Evolutionary conservation across 2,888 invertebrate genomes (phyloP).

Genomic region (Ametastegia equiseti): DNA sequence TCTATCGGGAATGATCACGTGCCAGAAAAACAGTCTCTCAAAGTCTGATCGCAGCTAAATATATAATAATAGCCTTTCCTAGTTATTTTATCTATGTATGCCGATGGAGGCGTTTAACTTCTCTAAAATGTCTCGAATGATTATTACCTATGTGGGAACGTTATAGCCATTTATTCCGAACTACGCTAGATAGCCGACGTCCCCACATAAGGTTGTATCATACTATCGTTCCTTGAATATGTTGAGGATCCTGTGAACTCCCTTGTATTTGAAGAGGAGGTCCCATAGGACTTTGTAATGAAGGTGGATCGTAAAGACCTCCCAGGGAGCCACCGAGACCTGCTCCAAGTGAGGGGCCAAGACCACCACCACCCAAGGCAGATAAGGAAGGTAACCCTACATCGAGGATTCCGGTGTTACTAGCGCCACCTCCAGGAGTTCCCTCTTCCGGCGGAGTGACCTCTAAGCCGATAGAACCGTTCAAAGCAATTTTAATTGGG

Average conservation of each 20-base stretch:
- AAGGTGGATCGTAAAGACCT: slow-evolving; percentile 78
- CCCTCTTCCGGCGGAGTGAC: slow-evolving; percentile 80
- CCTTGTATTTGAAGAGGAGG: slow-evolving; percentile 61
- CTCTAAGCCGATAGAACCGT: slow-evolving; percentile 91
- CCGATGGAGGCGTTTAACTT: not conserved
- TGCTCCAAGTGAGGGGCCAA: slow-evolving; percentile 61
- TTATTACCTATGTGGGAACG: slow-evolving; percentile 74
- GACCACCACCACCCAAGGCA: slow-evolving; percentile 57
- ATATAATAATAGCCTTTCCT: no score
- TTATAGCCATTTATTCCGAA: slow-evolving; percentile 86
- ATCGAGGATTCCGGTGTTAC: slow-evolving; percentile 78
- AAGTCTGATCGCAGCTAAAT: no score
- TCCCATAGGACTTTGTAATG: slow-evolving; percentile 66
- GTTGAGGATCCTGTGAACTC: slow-evolving; percentile 81
- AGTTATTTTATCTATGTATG: not conserved
- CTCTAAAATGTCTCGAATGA: not conserved
- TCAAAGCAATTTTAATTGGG: slow-evolving; percentile 90
- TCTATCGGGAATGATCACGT: no score
- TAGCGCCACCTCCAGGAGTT: slow-evolving; percentile 76
- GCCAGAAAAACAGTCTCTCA: not conserved
- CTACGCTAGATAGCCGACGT: slow-evolving; percentile 88
- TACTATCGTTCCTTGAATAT: slow-evolving; percentile 94
- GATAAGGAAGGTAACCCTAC: slow-evolving; percentile 75
- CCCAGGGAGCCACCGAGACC: slow-evolving; percentile 72
- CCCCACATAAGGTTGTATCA: slow-evolving; percentile 97